Percentiles rank a stretch among this genome's conserved stretches.
phyloP scores from a whole-genome alignment of 2,888 invertebrate genomes.

The Cephalotes varians region DNA sequence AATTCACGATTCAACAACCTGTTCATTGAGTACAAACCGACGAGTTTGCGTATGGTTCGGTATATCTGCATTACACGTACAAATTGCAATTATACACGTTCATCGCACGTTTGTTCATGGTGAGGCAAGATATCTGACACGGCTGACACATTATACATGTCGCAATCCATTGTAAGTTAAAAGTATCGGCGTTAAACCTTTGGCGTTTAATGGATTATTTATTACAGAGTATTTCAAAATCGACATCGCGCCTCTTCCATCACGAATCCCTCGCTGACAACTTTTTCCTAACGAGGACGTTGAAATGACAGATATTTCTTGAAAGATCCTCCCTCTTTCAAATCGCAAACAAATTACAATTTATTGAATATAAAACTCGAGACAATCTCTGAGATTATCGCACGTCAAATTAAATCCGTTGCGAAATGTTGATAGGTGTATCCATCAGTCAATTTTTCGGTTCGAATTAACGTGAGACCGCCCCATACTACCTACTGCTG shows the following conservation, averaged over 20 bases:
- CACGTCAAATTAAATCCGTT: neutral
- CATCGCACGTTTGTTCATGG: neutral
- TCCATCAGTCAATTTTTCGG: neutral
- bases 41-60: conserved; percentile 10
- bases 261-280: neutral
- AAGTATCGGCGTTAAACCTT: conserved; percentile 9
- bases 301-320: neutral
- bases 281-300: neutral
- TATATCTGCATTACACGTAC: conserved; percentile 35
- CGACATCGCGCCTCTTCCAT: neutral
- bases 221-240: conserved; percentile 19
- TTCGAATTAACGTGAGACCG: neutral
- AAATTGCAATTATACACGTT: conserved; percentile 40
- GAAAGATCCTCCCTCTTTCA: neutral
- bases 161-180: conserved; percentile 42
- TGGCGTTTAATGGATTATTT: conserved; percentile 27
- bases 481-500: neutral
- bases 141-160: conserved; percentile 18
- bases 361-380: neutral
- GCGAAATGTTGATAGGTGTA: neutral
- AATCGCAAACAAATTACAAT: neutral
- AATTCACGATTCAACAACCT: conserved; percentile 52
- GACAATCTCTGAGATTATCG: neutral
- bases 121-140: conserved; percentile 33
- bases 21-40: conserved; percentile 35